These are phyloP conservation scores for Leucophenga maculata DNA, from an alignment of 2,888 invertebrate genomes.

Conservation along the genomic window DNA sequence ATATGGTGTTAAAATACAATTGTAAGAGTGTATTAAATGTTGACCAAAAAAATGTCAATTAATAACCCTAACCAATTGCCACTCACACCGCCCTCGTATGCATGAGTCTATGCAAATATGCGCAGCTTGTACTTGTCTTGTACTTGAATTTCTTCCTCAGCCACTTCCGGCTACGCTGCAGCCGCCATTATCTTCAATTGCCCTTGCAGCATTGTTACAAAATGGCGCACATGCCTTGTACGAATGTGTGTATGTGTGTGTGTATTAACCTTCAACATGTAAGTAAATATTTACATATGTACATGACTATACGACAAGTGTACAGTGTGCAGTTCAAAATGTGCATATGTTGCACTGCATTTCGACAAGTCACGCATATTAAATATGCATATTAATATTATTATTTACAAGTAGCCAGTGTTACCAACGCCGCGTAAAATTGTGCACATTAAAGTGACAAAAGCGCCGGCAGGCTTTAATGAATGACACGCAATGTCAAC, in stretches of 20 bases:
- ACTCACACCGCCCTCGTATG: not conserved
- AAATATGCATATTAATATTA: slow-evolving; percentile 19
- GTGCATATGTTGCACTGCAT: slow-evolving; percentile 7
- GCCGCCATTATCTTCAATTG: not conserved
- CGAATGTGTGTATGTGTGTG: no score
- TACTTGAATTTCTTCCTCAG: not conserved
- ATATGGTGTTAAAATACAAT: no score
- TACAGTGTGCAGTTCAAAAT: not conserved
- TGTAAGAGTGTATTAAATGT: not conserved
- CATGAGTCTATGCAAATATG: not conserved
- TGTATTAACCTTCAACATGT: not conserved
- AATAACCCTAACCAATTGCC: not conserved
- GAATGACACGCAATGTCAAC: not conserved
- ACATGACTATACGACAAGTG: not conserved
- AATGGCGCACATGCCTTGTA: slow-evolving; percentile 37
- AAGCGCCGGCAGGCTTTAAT: not conserved
- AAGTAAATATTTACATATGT: slow-evolving; percentile 6
- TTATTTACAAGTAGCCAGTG: not conserved
- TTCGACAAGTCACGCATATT: slow-evolving; percentile 17
- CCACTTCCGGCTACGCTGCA: not conserved
- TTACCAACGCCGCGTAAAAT: no score
- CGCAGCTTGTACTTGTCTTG: not conserved
- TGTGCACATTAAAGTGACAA: no score
- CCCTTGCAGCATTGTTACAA: slow-evolving; percentile 37
- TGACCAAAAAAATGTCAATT: no score